These are phyloP conservation scores for Eleginops maclovinus DNA, from an alignment of 2,113 vertebrate species.

Conservation along the genomic window DNA sequence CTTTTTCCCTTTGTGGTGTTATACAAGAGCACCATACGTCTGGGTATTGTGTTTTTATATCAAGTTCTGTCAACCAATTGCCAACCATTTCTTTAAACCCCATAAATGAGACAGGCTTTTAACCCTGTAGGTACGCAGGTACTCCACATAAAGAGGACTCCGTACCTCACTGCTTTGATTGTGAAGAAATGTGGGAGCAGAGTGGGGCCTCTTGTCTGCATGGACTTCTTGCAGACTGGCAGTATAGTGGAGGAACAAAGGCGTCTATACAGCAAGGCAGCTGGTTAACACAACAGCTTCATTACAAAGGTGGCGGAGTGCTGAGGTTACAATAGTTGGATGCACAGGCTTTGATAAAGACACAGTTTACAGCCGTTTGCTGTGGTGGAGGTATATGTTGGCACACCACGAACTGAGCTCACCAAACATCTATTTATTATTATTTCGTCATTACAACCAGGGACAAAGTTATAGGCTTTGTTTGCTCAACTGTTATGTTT, in stretches of 20 bases:
- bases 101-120: slow-evolving; percentile 47
- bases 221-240: slow-evolving; percentile 16
- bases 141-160: slow-evolving; percentile 40
- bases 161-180: slow-evolving; percentile 52
- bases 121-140: slow-evolving; percentile 47
- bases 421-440: background rate
- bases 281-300: slow-evolving; percentile 15
- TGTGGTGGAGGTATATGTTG: background rate
- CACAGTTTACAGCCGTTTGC: background rate
- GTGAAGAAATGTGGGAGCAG: slow-evolving; percentile 10
- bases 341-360: slow-evolving; percentile 8
- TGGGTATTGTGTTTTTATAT: no score
- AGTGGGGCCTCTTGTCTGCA: slow-evolving; percentile 26
- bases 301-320: slow-evolving; percentile 27
- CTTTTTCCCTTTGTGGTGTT: no score
- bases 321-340: slow-evolving; percentile 12
- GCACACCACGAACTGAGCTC: background rate
- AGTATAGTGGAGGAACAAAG: slow-evolving; percentile 18
- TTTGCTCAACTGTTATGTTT: background rate
- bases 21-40: no score
- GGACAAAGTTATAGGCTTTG: background rate
- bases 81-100: slow-evolving; percentile 12
- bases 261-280: slow-evolving; percentile 13
- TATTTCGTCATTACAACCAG: background rate
- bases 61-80: background rate